Conservation (phyloP, 92 coral and sea anemone species). For the Blastomussa wellsi region DNA sequence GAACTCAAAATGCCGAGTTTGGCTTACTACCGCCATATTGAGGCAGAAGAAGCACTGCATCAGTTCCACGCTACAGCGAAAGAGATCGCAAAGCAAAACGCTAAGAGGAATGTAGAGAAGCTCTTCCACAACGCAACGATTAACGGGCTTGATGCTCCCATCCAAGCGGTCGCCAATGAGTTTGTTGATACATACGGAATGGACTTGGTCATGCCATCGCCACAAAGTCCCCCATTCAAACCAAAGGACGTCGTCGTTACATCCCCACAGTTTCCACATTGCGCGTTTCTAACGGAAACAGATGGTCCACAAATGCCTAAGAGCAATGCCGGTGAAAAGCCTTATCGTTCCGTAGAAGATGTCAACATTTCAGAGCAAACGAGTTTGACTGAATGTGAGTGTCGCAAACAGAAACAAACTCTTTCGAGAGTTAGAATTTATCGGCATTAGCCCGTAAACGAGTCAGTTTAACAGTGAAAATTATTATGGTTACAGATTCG, state of each 20-base stretch:
- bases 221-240: slow-evolving; percentile 19
- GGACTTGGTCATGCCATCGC: slow-evolving; percentile 27
- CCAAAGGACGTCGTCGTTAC: neutral
- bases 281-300: neutral
- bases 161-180: neutral
- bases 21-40: slow-evolving; percentile 47
- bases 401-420: neutral
- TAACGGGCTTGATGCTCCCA: neutral
- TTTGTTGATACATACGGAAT: neutral
- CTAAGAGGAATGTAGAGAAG: slow-evolving; percentile 8
- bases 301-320: neutral
- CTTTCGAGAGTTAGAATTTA: neutral
- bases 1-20: slow-evolving; percentile 35
- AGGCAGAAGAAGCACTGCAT: slow-evolving; percentile 54
- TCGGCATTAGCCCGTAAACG: neutral
- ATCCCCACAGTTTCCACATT: neutral
- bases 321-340: neutral
- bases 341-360: neutral
- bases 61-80: slow-evolving; percentile 57
- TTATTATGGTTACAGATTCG: too few relatives aligned
- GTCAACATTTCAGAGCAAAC: neutral
- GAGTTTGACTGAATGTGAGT: neutral
- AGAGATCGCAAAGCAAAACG: slow-evolving; percentile 46
- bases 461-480: neutral
- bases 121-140: neutral